A percentile compares a stretch with the other conserved stretches of the same genome.
phyloP scores from a whole-genome alignment of 2,888 invertebrate genomes.

The Dorcus hopei region DNA sequence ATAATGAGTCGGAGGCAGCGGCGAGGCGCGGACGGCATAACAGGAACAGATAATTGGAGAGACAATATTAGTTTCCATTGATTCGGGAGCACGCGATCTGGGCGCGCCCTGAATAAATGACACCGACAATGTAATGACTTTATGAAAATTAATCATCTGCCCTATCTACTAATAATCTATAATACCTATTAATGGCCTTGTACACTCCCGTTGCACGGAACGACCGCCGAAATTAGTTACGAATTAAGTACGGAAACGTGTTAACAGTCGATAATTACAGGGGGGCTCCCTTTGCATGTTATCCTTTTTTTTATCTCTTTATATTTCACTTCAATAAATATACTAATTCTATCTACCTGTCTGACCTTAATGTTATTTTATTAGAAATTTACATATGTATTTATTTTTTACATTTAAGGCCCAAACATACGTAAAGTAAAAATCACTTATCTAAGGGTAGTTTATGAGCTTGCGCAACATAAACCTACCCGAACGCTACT shows the following conservation, averaged over 20 bases:
- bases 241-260: too few species aligned
- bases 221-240: not conserved
- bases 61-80: not conserved
- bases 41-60: not conserved
- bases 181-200: conserved; percentile 5
- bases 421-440: too few species aligned
- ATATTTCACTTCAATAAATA: too few species aligned
- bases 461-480: too few species aligned
- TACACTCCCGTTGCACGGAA: not conserved
- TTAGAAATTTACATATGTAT: not conserved
- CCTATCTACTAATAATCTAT: conserved; percentile 9
- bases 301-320: too few species aligned
- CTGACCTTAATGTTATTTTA: not conserved
- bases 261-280: too few species aligned
- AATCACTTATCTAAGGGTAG: too few species aligned
- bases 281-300: too few species aligned
- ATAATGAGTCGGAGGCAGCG: too few species aligned
- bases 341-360: not conserved
- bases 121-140: conserved; percentile 8
- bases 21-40: too few species aligned
- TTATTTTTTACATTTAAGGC: too few species aligned
- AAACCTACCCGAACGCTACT: too few species aligned
- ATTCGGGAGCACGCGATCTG: conserved; percentile 6
- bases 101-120: conserved; percentile 5
- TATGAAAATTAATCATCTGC: conserved; percentile 8